phyloP scores from a whole-genome alignment of 2,113 vertebrate genomes.

The Trematocara unimaculatum region DNA sequence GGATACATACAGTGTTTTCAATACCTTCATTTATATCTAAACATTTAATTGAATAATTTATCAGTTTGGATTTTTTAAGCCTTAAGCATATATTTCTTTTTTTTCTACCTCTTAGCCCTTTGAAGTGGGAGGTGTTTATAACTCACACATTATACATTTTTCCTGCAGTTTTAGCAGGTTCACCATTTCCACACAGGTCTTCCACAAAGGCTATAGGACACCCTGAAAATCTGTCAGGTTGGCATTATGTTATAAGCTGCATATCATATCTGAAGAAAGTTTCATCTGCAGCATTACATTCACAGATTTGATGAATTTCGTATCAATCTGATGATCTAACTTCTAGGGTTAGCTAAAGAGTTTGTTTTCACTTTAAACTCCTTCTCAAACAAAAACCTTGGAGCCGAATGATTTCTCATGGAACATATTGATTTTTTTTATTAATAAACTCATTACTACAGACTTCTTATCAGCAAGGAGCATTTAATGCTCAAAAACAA shows the following conservation, averaged over 20 bases:
- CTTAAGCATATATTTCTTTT: background rate
- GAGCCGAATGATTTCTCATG: background rate
- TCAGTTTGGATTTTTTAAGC: background rate
- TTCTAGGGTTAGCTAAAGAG: background rate
- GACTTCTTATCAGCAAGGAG: background rate
- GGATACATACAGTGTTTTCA: background rate
- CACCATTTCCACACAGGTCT: background rate
- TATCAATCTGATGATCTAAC: background rate
- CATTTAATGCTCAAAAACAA: background rate
- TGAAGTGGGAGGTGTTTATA: background rate
- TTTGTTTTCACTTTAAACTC: background rate
- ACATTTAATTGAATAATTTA: background rate
- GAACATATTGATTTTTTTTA: background rate
- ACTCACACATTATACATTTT: background rate
- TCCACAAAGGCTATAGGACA: background rate
- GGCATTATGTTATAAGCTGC: background rate
- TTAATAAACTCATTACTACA: background rate
- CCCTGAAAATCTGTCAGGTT: background rate
- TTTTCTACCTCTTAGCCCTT: background rate
- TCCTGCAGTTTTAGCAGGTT: background rate
- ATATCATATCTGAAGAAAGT: background rate
- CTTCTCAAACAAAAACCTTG: background rate
- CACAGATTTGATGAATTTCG: background rate
- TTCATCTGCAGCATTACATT: background rate
- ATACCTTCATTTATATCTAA: background rate